phyloP scores from a whole-genome alignment of 2,888 invertebrate species.

The Artemia sinica region DNA sequence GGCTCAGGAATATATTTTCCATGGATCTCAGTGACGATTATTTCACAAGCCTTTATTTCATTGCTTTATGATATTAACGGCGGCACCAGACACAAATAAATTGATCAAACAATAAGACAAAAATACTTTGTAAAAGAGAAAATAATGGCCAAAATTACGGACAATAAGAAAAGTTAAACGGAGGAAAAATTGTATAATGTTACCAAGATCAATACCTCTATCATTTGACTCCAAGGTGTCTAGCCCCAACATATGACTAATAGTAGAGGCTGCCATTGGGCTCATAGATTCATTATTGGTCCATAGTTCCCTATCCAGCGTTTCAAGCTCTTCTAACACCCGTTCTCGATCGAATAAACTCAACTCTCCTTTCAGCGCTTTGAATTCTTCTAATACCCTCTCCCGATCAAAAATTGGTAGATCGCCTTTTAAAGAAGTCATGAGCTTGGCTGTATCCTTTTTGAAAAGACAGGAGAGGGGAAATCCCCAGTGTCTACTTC shows the following conservation, averaged over 20 bases:
- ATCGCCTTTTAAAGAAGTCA: slow-evolving; percentile 2
- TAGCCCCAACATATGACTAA: not conserved
- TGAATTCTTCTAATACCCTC: not conserved
- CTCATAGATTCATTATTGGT: slow-evolving; percentile 3
- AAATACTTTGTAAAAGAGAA: too few relatives aligned
- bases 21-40: too few relatives aligned
- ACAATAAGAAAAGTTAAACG: too few relatives aligned
- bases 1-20: too few relatives aligned
- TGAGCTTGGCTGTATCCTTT: not conserved
- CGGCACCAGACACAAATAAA: too few relatives aligned
- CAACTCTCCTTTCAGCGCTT: not conserved
- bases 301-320: not conserved
- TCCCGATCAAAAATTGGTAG: not conserved
- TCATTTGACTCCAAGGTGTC: not conserved
- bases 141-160: too few relatives aligned
- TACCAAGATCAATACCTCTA: not conserved
- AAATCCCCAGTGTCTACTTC: not conserved
- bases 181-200: too few relatives aligned
- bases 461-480: slow-evolving; percentile 2
- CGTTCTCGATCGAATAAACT: not conserved
- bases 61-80: too few relatives aligned
- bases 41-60: too few relatives aligned
- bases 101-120: too few relatives aligned
- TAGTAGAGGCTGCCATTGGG: not conserved
- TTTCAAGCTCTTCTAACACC: slow-evolving; percentile 5